These are phyloP conservation scores for Bubo blakistoni DNA, from an alignment of 2,113 vertebrate species.

Conservation along the genomic window DNA sequence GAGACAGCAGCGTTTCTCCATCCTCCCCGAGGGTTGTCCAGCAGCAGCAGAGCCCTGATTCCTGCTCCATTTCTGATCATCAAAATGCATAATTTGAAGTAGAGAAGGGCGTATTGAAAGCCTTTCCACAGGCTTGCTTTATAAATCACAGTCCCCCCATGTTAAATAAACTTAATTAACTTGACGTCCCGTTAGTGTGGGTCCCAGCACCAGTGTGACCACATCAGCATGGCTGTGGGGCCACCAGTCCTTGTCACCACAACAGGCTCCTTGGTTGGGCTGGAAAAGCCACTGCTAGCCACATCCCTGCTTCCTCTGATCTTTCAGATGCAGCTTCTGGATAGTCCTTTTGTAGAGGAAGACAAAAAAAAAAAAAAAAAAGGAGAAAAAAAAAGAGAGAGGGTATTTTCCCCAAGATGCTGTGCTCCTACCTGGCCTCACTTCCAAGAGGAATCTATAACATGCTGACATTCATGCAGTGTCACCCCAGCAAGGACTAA, in stretches of 20 bases:
- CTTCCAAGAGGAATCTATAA: neutral
- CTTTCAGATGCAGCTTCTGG: neutral
- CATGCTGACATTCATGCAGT: neutral
- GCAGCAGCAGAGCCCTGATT: neutral
- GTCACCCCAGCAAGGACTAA: neutral
- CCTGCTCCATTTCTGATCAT: neutral
- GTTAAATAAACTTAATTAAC: neutral
- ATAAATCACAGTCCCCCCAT: neutral
- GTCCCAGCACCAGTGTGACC: neutral
- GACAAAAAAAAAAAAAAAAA: no score
- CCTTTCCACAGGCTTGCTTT: neutral
- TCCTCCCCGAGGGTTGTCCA: neutral
- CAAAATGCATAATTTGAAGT: neutral
- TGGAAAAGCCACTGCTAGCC: neutral
- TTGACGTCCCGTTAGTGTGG: accelerated
- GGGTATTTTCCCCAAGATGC: neutral
- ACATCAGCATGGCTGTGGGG: neutral
- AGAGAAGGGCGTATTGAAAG: neutral
- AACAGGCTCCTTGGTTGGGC: neutral
- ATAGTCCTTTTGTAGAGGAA: neutral
- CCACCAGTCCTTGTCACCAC: neutral
- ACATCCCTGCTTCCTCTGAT: neutral
- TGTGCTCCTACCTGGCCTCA: neutral
- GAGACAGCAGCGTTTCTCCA: neutral
- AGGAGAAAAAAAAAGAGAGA: neutral